Percentiles rank a stretch among this genome's conserved stretches.
Conservation (phyloP, 2,113 vertebrate genomes). For the Vulpes ferrilata region DNA sequence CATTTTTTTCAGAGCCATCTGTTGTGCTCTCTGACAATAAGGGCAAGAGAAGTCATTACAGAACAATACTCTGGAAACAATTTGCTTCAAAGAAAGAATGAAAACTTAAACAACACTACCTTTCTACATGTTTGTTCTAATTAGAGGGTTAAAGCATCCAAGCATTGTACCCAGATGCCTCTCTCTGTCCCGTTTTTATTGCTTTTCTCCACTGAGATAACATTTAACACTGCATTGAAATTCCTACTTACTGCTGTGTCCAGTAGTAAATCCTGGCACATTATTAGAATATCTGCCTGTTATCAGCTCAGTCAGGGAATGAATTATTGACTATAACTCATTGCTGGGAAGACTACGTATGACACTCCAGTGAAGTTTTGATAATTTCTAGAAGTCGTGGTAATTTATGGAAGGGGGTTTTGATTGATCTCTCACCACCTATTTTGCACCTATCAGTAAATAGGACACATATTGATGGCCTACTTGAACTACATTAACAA, state of each 20-base stretch:
- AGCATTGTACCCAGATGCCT: constrained; percentile 62
- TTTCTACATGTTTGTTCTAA: constrained; percentile 76
- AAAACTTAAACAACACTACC: constrained; percentile 81
- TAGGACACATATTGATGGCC: constrained; percentile 75
- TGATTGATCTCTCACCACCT: constrained; percentile 76
- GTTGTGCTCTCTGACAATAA: constrained; percentile 78
- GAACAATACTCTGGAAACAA: constrained; percentile 78
- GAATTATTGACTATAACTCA: constrained; percentile 87
- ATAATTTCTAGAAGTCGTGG: constrained; percentile 80
- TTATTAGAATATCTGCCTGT: constrained; percentile 86
- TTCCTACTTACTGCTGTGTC: constrained; percentile 82
- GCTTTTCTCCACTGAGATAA: constrained; percentile 81
- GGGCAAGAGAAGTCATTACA: constrained; percentile 67
- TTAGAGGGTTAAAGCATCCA: constrained; percentile 80
- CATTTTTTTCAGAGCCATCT: constrained; percentile 59
- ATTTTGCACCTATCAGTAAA: constrained; percentile 82
- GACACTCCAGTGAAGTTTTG: constrained; percentile 83
- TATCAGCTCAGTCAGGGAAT: constrained; percentile 82
- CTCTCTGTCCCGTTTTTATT: constrained; percentile 79
- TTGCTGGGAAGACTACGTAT: constrained; percentile 69
- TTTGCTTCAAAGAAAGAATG: constrained; percentile 77
- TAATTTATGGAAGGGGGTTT: constrained; percentile 78
- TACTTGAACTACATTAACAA: constrained; percentile 66
- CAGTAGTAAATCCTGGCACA: constrained; percentile 84
- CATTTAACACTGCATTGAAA: constrained; percentile 83